Base-by-base conservation (phyloP, 2,888 invertebrate species). In the Protodeltote pygarga region DNA sequence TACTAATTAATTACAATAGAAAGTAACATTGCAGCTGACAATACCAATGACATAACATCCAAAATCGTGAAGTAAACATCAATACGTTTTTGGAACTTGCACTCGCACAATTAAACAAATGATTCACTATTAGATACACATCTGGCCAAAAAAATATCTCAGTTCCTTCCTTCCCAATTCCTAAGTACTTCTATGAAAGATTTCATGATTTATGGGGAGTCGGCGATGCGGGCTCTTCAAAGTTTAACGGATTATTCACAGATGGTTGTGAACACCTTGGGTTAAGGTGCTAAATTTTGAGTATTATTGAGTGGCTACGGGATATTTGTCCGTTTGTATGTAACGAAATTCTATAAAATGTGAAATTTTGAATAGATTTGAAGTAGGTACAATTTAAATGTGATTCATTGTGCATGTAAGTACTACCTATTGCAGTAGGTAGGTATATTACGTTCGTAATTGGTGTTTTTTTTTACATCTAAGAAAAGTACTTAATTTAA, bases 181-280 rank as follows among this genome's bases (percentile, higher is more conserved):
- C 45, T 47, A 19, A 51, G 34, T 52, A 45, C 41, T 41, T 29
- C 1, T 37, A 50, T 32, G 52, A 54, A 48, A 51, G 35, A 51
- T 51, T 27, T 42, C 44, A 34, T 73, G 69, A 77, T 78, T 79
- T 79, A 81, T 81, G 49, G 61, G 45, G 35, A 40, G 41, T 23
- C 5, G 19, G 24, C 16, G 46, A 75, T 67, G 71, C 73, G 71
- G 73, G 73, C 50, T 52, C 70, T 75, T 61, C 52, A 70, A 49
- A 40, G 47, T 51, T 53, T 49, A 71, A 70, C 66, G 81, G 84
- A 84, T 86, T 86, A 83, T 70, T 65, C 50, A 79, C 88, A 88
- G 89, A 88, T 89, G 88, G 59, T 71, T 40, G 37, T 20, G 62
- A 57, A 75, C 88, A 88, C 88, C 87, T 88, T 86, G 65, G 44